Evolutionary conservation across 2,113 vertebrate species (phyloP), one percentile per base, ranked within the genome.

Genomic region (Hyperoodon ampullatus): DNA sequence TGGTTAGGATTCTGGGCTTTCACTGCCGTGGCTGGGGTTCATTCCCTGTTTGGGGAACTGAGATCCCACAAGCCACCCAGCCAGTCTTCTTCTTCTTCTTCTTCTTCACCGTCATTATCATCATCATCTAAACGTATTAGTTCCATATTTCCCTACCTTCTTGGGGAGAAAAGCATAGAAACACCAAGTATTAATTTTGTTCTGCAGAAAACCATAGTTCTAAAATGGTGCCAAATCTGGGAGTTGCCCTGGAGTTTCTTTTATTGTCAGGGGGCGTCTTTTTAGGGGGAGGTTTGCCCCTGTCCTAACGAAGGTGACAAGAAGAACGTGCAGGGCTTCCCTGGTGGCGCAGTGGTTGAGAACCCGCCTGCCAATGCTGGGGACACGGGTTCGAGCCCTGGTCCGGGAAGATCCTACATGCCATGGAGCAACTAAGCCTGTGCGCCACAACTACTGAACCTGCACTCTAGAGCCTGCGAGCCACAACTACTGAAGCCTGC

Each of bases 31-130:
- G 74, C 28, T 28, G 42, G 74, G 60, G 74, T 21, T 50, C 44
- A 53, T 0, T 50, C 44, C 30, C 28, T 77, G 44, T 16, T 12
- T 33, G 28, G 28, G 74, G 16, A 77, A 50, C 44, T 75, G 44
- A 50, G 28, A 6, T 33, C 30, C 30, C 74, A 50, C 28, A 77
- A 33, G 44, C 74, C 74, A 33, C 1, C 5, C 44, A 19, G 44
- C 74, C 44, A 33, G 6, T 33, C 14, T 55, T 47, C 47, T 12
- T 47, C 47, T 12, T 47, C 47, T 3, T 47, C 47, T 0, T 47
- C 11, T 2, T 47, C 47, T 12, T 47, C 2, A 19, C 7, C 53
- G 6, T 19, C 53, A 16, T 21, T 1, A 0, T 19, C 26, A 33
- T 50, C 47, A 16, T 18, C 53, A 55, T 42, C 82, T n/a, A n/a